A percentile compares a stretch with the other conserved stretches of the same genome.
phyloP scores from a whole-genome alignment of 1,140 invertebrate genomes.

The Melanaphis sacchari region DNA sequence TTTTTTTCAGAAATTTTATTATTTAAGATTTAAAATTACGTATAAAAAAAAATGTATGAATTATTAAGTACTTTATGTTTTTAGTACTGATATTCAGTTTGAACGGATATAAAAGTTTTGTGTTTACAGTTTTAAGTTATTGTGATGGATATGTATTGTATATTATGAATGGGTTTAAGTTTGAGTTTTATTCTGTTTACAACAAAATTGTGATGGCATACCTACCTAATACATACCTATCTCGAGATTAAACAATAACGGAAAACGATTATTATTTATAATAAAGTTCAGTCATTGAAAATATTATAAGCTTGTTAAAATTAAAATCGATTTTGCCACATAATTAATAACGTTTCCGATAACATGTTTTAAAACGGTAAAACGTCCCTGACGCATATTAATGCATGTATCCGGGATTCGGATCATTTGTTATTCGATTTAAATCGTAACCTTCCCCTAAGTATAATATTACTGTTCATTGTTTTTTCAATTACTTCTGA shows the following conservation, averaged over 20 bases:
- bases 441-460: slow-evolving; percentile 9
- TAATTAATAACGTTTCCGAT: neutral
- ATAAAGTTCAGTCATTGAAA: neutral
- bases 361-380: neutral
- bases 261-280: slow-evolving; percentile 5
- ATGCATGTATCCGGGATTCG: neutral
- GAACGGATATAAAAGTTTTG: too few species aligned
- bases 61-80: too few species aligned
- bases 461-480: neutral
- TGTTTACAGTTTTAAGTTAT: too few species aligned
- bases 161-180: neutral
- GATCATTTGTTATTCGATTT: neutral
- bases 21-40: too few species aligned
- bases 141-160: too few species aligned
- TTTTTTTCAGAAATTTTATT: too few species aligned
- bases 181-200: neutral
- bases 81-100: too few species aligned
- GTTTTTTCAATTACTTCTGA: neutral
- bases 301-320: slow-evolving; percentile 12
- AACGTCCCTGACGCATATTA: slow-evolving; percentile 24
- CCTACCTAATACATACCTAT: neutral
- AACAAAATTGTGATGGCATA: neutral
- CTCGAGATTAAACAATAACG: neutral
- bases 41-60: too few species aligned
- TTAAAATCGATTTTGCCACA: neutral